Conservation (phyloP, 2,888 invertebrate genomes). For the Nomada fabriciana region DNA sequence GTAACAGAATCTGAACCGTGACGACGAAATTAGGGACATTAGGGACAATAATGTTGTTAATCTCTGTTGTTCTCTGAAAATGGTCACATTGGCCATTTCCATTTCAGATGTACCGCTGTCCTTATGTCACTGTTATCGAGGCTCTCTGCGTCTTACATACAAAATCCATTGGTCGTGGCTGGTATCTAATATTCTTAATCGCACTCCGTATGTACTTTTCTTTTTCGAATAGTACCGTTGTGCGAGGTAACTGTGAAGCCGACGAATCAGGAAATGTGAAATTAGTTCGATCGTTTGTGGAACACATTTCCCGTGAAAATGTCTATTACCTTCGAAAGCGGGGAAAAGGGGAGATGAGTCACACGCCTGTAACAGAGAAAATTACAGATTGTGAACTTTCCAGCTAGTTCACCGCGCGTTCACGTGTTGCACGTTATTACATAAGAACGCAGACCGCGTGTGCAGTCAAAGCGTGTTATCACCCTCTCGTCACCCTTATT, state of each 20-base stretch:
- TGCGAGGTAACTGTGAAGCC: neutral
- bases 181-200: constrained; percentile 2
- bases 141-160: neutral
- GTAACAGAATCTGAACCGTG: neutral
- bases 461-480: constrained; percentile 1
- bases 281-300: neutral
- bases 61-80: neutral
- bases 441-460: constrained; percentile 25
- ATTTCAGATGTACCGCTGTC: neutral
- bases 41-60: constrained; percentile 10
- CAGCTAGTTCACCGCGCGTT: constrained; percentile 30
- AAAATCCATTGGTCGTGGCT: constrained; percentile 1
- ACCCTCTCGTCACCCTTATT: constrained; percentile 18
- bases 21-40: neutral
- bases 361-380: constrained; percentile 12
- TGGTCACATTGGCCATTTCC: neutral
- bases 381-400: constrained; percentile 26
- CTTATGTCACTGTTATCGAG: neutral
- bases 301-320: neutral
- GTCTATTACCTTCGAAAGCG: constrained; percentile 14
- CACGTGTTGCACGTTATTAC: constrained; percentile 47
- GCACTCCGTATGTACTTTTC: neutral
- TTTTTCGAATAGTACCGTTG: neutral
- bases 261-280: neutral
- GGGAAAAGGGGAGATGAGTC: constrained; percentile 23